phyloP scores from a whole-genome alignment of 2,888 invertebrate genomes.

The Acanthococcus lagerstroemiae region DNA sequence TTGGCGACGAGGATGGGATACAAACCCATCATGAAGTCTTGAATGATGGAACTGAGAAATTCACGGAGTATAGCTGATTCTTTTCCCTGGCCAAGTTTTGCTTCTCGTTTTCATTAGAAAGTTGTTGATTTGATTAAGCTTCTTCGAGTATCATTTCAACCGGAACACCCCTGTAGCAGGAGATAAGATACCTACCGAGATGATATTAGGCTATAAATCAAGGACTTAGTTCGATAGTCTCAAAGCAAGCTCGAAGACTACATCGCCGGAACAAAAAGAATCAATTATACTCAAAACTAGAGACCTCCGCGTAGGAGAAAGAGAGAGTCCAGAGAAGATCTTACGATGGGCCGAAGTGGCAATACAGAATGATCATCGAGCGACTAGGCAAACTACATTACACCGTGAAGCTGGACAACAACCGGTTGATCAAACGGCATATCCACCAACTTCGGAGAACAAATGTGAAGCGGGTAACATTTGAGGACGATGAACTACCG shows the following conservation, averaged over 20 bases:
- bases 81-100: too few relatives aligned
- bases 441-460: slow-evolving; percentile 30
- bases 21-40: too few relatives aligned
- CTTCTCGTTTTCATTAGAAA: too few relatives aligned
- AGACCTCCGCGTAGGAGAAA: background rate
- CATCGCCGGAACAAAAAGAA: background rate
- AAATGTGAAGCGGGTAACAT: background rate
- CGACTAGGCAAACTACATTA: slow-evolving; percentile 33
- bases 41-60: too few relatives aligned
- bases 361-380: slow-evolving; percentile 32
- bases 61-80: too few relatives aligned
- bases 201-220: too few relatives aligned
- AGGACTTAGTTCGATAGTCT: slow-evolving; percentile 31
- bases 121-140: too few relatives aligned
- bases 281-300: background rate
- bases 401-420: slow-evolving; percentile 33
- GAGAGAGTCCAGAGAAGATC: slow-evolving; percentile 31
- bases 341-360: slow-evolving; percentile 28
- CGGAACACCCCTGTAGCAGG: slow-evolving; percentile 32
- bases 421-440: slow-evolving; percentile 34
- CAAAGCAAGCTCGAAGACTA: background rate
- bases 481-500: background rate
- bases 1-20: too few relatives aligned
- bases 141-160: too few relatives aligned
- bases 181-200: slow-evolving; percentile 32